Base-by-base conservation (phyloP, 2,888 invertebrate species). In the Habroteleia sp. region DNA sequence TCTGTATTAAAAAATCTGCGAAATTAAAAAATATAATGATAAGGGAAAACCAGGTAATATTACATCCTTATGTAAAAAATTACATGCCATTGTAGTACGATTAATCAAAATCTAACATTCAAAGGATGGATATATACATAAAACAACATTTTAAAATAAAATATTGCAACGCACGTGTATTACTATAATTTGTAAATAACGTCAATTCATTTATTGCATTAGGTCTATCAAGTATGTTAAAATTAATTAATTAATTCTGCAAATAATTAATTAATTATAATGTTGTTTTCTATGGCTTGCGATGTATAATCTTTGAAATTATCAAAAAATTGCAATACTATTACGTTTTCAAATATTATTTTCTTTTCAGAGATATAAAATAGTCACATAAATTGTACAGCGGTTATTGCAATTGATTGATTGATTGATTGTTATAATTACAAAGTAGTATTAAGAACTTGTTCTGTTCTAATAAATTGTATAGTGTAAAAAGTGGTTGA, bases 391-490 rank as follows among this genome's bases (percentile, higher is more conserved):
- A 48, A 33, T 42, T 66, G 66, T 68, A 54, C 33, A 56, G 52
- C 14, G 14, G 11, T 46, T 56, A 46, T 23, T 41, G 20, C n/a
- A 20, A 29, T 16, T 46, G 3, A 56, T 58, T 41, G 23, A 29
- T 16, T 46, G 3, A 56, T 58, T 41, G 23, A 50, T 35, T 46
- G 20, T 56, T 46, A 56, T 35, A 27, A 37, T 46, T 56, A 66
- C 46, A 54, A 56, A 54, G 20, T 54, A 66, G 56, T 56, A 66
- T 66, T 66, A 66, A 56, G 54, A 56, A 54, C 29, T 66, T 46
- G 39, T 46, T 66, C 37, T 46, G 46, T 54, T 66, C 44, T 52
- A 3, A 65, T 27, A 66, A 33, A 20, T 3, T 66, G 54, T 66
- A 66, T 35, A 66, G 44, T 66, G 66, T 66, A 66, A 27, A 66